Percentiles rank a stretch among this genome's conserved stretches.
Conservation (phyloP, 2,797 vertebrate genomes). For the Bradypodion pumilum region DNA sequence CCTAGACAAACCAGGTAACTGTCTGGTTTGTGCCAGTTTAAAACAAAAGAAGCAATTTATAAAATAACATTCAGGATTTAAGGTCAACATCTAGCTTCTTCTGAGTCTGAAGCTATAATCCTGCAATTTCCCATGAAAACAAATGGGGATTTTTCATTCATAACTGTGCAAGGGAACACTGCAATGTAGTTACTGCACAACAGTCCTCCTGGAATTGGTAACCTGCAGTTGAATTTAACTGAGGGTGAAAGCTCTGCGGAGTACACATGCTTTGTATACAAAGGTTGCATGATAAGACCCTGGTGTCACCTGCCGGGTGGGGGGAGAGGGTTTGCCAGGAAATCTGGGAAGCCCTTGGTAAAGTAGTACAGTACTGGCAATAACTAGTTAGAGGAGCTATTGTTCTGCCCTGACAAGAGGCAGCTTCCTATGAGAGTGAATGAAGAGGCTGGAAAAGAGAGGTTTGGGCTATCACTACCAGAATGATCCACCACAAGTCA, state of each 20-base stretch:
- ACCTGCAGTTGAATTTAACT: background rate
- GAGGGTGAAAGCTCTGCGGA: too few relatives aligned
- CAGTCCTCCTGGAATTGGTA: background rate
- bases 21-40: slow-evolving; percentile 50
- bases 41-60: slow-evolving; percentile 3
- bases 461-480: too few relatives aligned
- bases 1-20: slow-evolving; percentile 49
- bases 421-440: background rate
- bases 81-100: slow-evolving; percentile 45
- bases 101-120: background rate
- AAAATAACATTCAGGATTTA: slow-evolving; percentile 34
- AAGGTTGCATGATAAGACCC: too few relatives aligned
- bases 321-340: background rate
- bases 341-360: background rate
- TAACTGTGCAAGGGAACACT: background rate
- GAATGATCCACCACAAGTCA: too few relatives aligned
- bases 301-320: too few relatives aligned
- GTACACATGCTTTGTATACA: background rate
- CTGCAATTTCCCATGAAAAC: background rate
- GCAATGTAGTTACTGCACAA: background rate
- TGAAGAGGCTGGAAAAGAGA: too few relatives aligned
- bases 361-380: too few relatives aligned
- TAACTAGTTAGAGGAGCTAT: background rate
- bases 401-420: background rate
- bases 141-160: background rate